Conservation (phyloP, 2,113 vertebrate species). For the Colinus virginianus region DNA sequence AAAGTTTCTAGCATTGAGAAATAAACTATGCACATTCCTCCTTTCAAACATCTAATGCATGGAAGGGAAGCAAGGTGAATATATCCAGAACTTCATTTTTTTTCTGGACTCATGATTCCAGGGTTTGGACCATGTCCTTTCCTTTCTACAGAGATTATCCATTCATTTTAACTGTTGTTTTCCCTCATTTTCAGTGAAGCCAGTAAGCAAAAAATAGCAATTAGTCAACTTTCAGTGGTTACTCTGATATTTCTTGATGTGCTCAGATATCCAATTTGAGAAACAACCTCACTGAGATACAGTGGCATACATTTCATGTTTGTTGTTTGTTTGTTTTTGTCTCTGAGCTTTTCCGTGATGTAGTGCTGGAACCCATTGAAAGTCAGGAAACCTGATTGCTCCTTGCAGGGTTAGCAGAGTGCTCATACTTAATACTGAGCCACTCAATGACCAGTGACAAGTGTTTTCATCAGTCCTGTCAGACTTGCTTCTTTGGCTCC, state of each 20-base stretch:
- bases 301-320: background rate
- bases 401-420: background rate
- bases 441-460: fast-evolving
- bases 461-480: background rate
- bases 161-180: background rate
- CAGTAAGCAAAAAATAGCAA: background rate
- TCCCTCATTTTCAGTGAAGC: background rate
- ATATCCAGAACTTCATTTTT: background rate
- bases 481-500: background rate
- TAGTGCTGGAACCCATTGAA: background rate
- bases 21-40: background rate
- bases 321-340: background rate
- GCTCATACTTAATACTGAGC: background rate
- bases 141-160: background rate
- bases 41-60: background rate
- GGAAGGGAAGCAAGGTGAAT: background rate
- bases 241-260: background rate
- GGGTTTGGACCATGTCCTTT: background rate
- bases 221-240: background rate
- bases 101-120: background rate
- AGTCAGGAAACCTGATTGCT: background rate
- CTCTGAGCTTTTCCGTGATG: background rate
- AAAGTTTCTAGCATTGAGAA: background rate
- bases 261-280: background rate
- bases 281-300: background rate